Percentiles rank a stretch among this genome's conserved stretches.
Conservation (phyloP, 2,797 vertebrate species). For the Oryzias dopingdopingensis region DNA sequence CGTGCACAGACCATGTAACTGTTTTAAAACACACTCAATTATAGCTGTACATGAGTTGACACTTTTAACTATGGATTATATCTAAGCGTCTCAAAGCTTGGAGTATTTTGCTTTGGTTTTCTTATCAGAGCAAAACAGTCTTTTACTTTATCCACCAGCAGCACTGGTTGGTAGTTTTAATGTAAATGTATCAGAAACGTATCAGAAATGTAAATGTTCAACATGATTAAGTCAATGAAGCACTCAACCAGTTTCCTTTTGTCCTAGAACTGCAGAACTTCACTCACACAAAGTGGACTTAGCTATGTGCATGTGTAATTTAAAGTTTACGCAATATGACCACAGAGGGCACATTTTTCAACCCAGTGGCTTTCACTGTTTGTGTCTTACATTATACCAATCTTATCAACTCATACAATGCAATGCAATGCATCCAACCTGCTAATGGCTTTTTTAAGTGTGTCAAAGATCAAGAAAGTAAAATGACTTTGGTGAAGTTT, state of each 20-base stretch:
- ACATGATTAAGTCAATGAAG: slow-evolving; percentile 6
- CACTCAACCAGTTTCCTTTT: slow-evolving; percentile 2
- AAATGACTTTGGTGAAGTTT: slow-evolving; percentile 3
- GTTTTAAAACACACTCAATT: no score
- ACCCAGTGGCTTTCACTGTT: neutral
- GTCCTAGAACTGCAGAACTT: neutral
- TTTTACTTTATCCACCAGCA: slow-evolving; percentile 23
- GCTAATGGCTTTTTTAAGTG: slow-evolving; percentile 7
- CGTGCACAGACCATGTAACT: no score
- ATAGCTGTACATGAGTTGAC: no score
- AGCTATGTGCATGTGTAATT: neutral
- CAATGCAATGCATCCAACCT: slow-evolving; percentile 3
- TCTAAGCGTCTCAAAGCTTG: slow-evolving; percentile 11
- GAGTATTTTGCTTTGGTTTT: slow-evolving; percentile 12
- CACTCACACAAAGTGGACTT: neutral
- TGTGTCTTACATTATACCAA: slow-evolving; percentile 2
- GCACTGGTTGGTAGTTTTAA: slow-evolving; percentile 5
- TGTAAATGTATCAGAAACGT: slow-evolving; percentile 2
- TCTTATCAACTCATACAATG: slow-evolving; percentile 1
- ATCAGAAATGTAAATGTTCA: no score
- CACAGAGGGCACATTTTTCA: slow-evolving; percentile 3
- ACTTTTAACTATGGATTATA: no score
- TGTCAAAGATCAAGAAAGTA: slow-evolving; percentile 5
- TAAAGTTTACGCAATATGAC: neutral
- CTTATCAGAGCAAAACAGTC: slow-evolving; percentile 19